phyloP scores from a whole-genome alignment of 2,113 vertebrate species.

The Parus major region DNA sequence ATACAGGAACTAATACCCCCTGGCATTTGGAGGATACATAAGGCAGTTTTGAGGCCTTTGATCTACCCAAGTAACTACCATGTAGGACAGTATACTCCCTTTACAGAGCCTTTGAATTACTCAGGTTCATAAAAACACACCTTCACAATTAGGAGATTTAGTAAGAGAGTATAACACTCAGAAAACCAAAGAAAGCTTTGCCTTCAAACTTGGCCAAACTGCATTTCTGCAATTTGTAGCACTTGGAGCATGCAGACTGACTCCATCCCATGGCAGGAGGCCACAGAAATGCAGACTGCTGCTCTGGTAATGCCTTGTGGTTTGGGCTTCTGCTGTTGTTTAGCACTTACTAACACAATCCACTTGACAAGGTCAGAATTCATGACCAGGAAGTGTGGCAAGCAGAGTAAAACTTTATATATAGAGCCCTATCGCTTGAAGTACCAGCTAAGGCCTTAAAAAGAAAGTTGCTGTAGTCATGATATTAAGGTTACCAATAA shows the following conservation, averaged over 20 bases:
- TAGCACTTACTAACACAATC: constrained; percentile 17
- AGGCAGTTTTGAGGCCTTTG: background rate
- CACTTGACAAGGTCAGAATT: background rate
- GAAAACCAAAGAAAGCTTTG: background rate
- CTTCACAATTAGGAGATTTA: background rate
- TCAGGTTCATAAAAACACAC: background rate
- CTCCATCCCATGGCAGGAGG: background rate
- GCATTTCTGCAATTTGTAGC: background rate
- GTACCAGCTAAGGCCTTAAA: background rate
- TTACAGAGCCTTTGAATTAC: background rate
- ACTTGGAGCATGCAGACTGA: background rate
- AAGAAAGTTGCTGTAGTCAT: background rate
- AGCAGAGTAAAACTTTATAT: background rate
- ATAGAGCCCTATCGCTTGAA: background rate
- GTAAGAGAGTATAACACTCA: background rate
- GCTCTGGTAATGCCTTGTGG: background rate
- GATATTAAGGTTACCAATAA: background rate
- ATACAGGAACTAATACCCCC: background rate
- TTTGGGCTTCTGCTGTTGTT: background rate
- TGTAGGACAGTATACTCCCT: background rate
- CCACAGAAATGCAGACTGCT: background rate
- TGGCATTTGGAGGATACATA: background rate
- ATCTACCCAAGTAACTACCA: background rate
- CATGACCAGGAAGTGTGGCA: background rate
- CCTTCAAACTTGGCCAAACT: background rate